phyloP scores from a whole-genome alignment of 2,888 invertebrate genomes.

The Nezara viridula region DNA sequence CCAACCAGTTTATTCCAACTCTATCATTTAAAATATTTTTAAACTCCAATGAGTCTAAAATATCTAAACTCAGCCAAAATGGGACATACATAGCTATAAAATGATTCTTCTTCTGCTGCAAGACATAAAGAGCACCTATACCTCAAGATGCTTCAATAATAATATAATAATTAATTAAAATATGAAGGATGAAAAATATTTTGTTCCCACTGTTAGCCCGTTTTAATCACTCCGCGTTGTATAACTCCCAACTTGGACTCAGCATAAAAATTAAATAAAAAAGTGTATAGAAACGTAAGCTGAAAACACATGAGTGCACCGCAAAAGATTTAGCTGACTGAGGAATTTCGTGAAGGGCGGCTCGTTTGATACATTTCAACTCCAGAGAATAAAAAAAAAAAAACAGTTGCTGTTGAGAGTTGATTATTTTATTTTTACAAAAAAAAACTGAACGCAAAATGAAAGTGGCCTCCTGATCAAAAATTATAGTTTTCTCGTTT shows the following conservation, averaged over 20 bases:
- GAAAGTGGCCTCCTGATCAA: not conserved
- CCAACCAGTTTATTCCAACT: too few species aligned
- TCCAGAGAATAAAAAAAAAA: not conserved
- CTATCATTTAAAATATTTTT: too few species aligned
- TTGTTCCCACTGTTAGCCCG: not conserved
- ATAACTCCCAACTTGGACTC: not conserved
- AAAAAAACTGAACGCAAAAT: not conserved
- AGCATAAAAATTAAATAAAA: not conserved
- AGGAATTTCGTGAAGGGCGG: too few species aligned
- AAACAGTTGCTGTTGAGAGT: not conserved
- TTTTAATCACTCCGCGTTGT: not conserved
- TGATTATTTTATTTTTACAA: not conserved
- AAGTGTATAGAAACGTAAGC: not conserved
- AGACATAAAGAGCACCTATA: too few species aligned
- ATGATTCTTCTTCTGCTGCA: too few species aligned
- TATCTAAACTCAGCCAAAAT: too few species aligned
- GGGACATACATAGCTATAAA: too few species aligned
- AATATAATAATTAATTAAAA: too few species aligned
- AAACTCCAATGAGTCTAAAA: too few species aligned
- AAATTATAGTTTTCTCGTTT: too few species aligned
- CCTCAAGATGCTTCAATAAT: too few species aligned
- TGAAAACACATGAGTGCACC: not conserved
- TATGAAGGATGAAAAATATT: too few species aligned
- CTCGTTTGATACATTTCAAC: not conserved
- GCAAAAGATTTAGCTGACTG: not conserved